Base-by-base conservation (phyloP, 2,113 vertebrate genomes). In the Aythya baeri region DNA sequence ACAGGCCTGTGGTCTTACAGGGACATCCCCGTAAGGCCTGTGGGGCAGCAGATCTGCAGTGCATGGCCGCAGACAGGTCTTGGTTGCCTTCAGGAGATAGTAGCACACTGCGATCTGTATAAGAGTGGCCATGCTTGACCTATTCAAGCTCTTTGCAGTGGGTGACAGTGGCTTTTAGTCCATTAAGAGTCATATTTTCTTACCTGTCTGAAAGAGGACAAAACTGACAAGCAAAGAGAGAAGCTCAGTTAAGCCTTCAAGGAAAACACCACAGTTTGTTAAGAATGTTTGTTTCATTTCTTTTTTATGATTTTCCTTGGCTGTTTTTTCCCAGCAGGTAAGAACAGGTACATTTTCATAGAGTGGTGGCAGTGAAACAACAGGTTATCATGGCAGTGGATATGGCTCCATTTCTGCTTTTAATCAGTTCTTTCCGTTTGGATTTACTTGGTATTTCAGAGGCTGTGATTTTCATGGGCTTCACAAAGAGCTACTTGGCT, bases 1-100 rank as follows among this genome's bases (percentile, higher is more conserved):
- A 1, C 41, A 55, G 49, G 23, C 12, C 20, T 49, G 46, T 49
- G 20, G 20, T 22, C n/a, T 83, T 58, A 17, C 0, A 0, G 9
- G 54, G 22, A 55, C 26, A 17, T 55, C 50, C 50, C 23, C 6
- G 12, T 52, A 52, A 55, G 27, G 54, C 54, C 54, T 17, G 50
- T 25, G 72, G 18, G 32, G n/a, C 31, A 44, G 14, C 14, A 26
- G 72, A 12, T 43, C 49, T 58, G 32, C 66, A 79, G 65, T 14
- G 63, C 22, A 49, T 38, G 31, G 8, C 20, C 13, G 6, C 25
- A 36, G 15, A 0, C 20, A 59, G 52, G 17, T 89, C 75, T 61
- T 25, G 9, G 68, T 13, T 52, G 15, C 21, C 18, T 71, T 59
- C 34, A 41, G 34, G 57, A 32, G 25, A 22, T 65, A 68, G n/a